Evolutionary conservation across 2,113 vertebrate genomes (phyloP).

Genomic region (Vombatus ursinus): DNA sequence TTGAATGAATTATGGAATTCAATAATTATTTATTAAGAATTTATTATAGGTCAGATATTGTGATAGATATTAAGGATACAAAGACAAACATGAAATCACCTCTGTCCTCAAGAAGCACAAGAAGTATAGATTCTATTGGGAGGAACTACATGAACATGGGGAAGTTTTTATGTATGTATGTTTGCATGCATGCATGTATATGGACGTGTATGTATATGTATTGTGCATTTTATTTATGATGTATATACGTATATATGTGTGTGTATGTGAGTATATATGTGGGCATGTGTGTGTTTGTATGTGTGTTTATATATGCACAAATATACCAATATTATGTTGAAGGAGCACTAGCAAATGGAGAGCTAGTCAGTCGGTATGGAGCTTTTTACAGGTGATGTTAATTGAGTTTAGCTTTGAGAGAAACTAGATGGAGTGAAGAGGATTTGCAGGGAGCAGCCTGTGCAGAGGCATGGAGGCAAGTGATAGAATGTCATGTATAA

Average conservation of each 20-base stretch:
- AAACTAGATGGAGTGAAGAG: neutral
- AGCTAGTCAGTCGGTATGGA: rapidly evolving
- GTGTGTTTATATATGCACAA: neutral
- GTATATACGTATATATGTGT: too few relatives aligned
- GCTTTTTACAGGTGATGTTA: neutral
- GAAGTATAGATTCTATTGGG: neutral
- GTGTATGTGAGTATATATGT: too few relatives aligned
- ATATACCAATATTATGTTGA: neutral
- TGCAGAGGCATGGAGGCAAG: neutral
- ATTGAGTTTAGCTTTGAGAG: neutral
- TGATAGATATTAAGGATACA: neutral
- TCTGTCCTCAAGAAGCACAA: neutral
- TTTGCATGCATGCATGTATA: neutral
- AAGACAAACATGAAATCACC: neutral
- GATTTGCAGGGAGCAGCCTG: neutral
- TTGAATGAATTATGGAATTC: neutral
- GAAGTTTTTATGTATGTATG: neutral
- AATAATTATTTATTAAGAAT: neutral
- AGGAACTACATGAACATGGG: neutral
- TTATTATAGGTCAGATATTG: neutral
- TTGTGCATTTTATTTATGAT: neutral
- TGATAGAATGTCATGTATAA: neutral
- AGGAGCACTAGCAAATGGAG: neutral
- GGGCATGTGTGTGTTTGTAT: neutral
- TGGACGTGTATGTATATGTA: neutral